Conservation (phyloP, 1,140 invertebrate species). For the Grapholita molesta region DNA sequence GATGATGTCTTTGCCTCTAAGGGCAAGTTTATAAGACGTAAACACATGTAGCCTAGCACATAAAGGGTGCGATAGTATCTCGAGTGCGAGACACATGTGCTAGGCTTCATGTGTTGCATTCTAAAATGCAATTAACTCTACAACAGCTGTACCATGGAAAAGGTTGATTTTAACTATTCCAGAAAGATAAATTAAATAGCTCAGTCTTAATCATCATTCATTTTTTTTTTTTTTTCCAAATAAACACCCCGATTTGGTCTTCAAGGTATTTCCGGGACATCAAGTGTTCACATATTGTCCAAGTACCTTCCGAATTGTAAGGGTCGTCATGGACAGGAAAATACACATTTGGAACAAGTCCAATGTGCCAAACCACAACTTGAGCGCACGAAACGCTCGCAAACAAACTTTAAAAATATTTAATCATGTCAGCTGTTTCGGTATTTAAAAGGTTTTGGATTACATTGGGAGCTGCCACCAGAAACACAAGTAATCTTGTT, state of each 20-base stretch:
- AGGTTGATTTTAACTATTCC: too few relatives aligned
- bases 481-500: neutral
- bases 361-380: conserved; percentile 29
- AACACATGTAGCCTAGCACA: too few relatives aligned
- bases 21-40: neutral
- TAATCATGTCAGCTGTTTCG: neutral
- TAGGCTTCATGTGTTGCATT: too few relatives aligned
- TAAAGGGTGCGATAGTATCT: too few relatives aligned
- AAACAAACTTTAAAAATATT: neutral
- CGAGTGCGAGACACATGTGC: too few relatives aligned
- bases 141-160: too few relatives aligned
- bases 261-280: neutral
- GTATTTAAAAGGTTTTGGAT: conserved; percentile 2
- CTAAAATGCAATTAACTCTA: too few relatives aligned
- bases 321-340: conserved; percentile 35
- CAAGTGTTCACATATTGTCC: neutral
- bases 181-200: too few relatives aligned
- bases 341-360: conserved; percentile 39
- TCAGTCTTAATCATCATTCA: too few relatives aligned
- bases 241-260: neutral
- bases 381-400: neutral
- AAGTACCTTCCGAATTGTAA: neutral
- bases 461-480: neutral
- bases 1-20: neutral
- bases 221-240: too few relatives aligned